Conservation (phyloP, 2,888 invertebrate species). For the Tipula unca region DNA sequence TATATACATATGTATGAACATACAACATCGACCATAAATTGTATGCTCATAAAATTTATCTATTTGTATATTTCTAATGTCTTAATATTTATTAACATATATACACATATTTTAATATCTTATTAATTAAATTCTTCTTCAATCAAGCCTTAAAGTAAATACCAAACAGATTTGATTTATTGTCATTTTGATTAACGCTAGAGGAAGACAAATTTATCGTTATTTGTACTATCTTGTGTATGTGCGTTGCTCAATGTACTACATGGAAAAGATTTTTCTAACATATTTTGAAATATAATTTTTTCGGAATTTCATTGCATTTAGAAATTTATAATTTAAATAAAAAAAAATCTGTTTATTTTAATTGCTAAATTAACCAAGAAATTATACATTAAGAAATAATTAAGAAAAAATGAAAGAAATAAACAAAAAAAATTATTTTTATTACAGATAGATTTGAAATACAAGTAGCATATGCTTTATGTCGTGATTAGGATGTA, state of each 20-base stretch:
- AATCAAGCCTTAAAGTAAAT: background rate
- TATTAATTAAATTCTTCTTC: background rate
- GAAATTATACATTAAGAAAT: background rate
- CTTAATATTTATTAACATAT: no score
- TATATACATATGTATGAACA: no score
- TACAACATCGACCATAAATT: background rate
- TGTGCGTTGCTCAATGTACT: background rate
- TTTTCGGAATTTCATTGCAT: background rate
- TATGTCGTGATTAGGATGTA: background rate
- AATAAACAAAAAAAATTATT: background rate
- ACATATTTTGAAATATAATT: background rate
- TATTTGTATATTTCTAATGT: background rate
- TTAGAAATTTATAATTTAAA: background rate
- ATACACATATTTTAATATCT: background rate
- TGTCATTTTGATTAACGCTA: background rate
- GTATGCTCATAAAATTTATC: background rate
- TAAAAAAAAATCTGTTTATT: background rate
- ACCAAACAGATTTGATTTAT: background rate
- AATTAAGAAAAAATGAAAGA: background rate
- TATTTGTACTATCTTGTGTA: background rate
- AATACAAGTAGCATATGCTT: background rate
- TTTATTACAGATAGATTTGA: background rate
- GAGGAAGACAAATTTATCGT: background rate
- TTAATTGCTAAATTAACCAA: constrained; percentile 8
- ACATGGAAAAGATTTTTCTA: background rate